Base-by-base conservation (phyloP, 2,888 invertebrate species). In the Archips crataeganus region DNA sequence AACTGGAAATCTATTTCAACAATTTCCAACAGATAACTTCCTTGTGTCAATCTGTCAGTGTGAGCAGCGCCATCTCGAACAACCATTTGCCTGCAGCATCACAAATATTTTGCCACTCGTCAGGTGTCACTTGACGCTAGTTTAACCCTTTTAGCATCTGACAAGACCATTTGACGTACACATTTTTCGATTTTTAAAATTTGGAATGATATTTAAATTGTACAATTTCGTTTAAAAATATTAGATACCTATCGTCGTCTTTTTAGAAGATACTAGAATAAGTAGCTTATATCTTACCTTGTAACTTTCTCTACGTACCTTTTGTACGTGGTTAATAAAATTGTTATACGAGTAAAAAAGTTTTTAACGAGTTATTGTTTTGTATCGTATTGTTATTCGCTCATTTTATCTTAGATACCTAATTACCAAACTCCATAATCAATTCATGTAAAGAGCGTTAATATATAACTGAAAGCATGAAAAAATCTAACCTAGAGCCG, bases 41-140 rank as follows among this genome's bases (percentile, higher is more conserved):
- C 74, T 77, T 77, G 62, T 75, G 74, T 77, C 76, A 76, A 75
- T 76, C 66, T 84, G 85, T 82, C 85, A 81, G 76, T n/a, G 75
- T 76, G 78, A 84, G 79, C 81, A 81, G 81, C 82, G 75, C 78
- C 84, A 80, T 77, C 74, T 45, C 76, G 81, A 90, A 89, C 90
- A 64, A 73, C 92, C 90, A 90, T 92, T 84, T 82, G 89, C 54
- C 11, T 9, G 8, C 23, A 23, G 88, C 89, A 87, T 80, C 83
- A 88, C 85, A 87, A 89, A 92, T 90, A 90, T 91, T 92, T 87
- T 80, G 89, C 89, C 81, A 91, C 84, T 84, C 83, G 89, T 92
- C 88, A 90, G 91, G 85, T 77, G 61, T 36, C 47, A 45, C n/a
- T 4, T 1, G 62, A 15, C 34, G 54, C 57, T 23, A 32, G 62